Evolutionary conservation across 2,888 invertebrate genomes (phyloP).

Genomic region (Rhingia rostrata): DNA sequence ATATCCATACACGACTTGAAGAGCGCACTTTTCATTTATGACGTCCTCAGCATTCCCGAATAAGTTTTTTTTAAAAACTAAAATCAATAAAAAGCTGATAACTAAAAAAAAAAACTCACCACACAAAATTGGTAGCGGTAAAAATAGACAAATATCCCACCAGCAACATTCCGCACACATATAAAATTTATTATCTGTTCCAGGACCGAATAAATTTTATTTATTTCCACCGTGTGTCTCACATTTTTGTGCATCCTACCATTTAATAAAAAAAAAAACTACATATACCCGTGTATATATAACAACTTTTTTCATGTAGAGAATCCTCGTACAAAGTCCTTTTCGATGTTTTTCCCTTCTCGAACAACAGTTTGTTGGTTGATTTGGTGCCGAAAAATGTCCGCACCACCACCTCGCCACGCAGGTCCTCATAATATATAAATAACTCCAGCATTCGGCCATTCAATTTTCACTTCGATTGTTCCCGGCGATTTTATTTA

Average conservation of each 20-base stretch:
- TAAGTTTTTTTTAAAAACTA: no score
- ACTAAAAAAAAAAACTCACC: no score
- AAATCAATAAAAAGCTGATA: no score
- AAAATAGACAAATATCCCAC: not conserved
- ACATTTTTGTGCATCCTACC: constrained; percentile 1
- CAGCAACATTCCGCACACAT: constrained; percentile 24
- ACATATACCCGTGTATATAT: not conserved
- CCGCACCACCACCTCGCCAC: not conserved
- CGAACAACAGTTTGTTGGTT: constrained; percentile 47
- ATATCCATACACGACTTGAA: no score
- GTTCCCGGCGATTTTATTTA: constrained; percentile 64
- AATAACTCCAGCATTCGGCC: constrained; percentile 55
- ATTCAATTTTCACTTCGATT: constrained; percentile 73
- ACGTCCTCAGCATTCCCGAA: no score
- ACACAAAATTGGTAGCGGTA: not conserved
- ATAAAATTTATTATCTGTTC: constrained; percentile 61
- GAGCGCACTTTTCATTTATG: no score
- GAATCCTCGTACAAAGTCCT: constrained; percentile 20
- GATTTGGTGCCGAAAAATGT: constrained; percentile 52
- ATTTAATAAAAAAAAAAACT: constrained; percentile 23
- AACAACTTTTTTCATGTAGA: constrained; percentile 2
- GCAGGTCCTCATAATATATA: constrained; percentile 32
- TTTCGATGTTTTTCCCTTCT: constrained; percentile 34
- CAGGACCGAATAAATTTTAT: constrained; percentile 50
- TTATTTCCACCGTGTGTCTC: constrained; percentile 44